A percentile compares a stretch with the other conserved stretches of the same genome.
Conservation (phyloP, 2,797 vertebrate species). For the Enteromius trimaculatus region DNA sequence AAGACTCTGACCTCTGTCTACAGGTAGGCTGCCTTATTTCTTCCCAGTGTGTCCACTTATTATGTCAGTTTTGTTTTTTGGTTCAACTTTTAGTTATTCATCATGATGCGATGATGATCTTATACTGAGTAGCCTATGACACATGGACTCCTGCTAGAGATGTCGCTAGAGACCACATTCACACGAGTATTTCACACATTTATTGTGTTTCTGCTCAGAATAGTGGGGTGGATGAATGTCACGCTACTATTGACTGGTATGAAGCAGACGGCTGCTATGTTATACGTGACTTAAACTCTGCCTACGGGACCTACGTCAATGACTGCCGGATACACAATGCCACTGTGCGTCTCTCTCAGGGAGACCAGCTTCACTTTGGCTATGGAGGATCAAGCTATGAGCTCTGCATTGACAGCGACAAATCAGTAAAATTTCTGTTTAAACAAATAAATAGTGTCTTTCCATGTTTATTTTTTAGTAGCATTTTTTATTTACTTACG, state of each 20-base stretch:
- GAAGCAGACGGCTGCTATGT: slow-evolving; percentile 69
- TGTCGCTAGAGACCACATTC: background rate
- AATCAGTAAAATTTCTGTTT: slow-evolving; percentile 64
- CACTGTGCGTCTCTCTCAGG: slow-evolving; percentile 72
- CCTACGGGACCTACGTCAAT: slow-evolving; percentile 77
- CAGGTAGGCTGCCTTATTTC: slow-evolving; percentile 67
- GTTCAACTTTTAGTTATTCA: background rate
- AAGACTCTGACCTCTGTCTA: slow-evolving; percentile 77
- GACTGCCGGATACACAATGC: slow-evolving; percentile 82
- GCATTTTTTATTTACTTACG: background rate
- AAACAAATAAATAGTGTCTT: background rate
- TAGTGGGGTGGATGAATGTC: slow-evolving; percentile 74
- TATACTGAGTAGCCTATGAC: background rate
- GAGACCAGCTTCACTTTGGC: slow-evolving; percentile 79
- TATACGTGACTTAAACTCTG: slow-evolving; percentile 79
- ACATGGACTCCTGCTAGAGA: background rate
- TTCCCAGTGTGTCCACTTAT: background rate
- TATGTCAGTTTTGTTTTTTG: background rate
- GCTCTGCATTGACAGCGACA: slow-evolving; percentile 68
- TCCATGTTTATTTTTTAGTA: background rate
- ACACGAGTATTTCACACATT: background rate
- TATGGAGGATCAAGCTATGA: slow-evolving; percentile 67
- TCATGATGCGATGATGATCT: background rate
- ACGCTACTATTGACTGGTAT: slow-evolving; percentile 75
- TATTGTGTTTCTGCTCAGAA: slow-evolving; percentile 65